A percentile compares a stretch with the other conserved stretches of the same genome.
phyloP scores from a whole-genome alignment of 2,113 vertebrate genomes.

The Pan troglodytes region NHGRI_mPanTro3-v2.1_pri NC_072418.2:8826001-8826500 shows the following conservation, averaged over 20 bases:
- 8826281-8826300: neutral
- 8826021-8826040: no score
- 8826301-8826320: neutral
- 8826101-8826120: no score
- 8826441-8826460: neutral
- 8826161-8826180: neutral
- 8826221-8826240: neutral
- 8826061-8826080: no score
- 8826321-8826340: neutral
- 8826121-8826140: neutral
- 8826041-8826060: no score
- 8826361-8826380: neutral
- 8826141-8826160: neutral
- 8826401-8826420: neutral
- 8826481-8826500: neutral
- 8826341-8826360: neutral
- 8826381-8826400: neutral
- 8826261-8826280: neutral
- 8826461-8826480: neutral
- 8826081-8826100: no score
- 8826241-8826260: neutral
- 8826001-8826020: no score
- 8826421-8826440: neutral
- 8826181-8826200: neutral
- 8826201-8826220: neutral